Evolutionary conservation across 1,140 invertebrate genomes (phyloP), one percentile per base, ranked within the genome.

Genomic region (Hyles euphorbiae): DNA sequence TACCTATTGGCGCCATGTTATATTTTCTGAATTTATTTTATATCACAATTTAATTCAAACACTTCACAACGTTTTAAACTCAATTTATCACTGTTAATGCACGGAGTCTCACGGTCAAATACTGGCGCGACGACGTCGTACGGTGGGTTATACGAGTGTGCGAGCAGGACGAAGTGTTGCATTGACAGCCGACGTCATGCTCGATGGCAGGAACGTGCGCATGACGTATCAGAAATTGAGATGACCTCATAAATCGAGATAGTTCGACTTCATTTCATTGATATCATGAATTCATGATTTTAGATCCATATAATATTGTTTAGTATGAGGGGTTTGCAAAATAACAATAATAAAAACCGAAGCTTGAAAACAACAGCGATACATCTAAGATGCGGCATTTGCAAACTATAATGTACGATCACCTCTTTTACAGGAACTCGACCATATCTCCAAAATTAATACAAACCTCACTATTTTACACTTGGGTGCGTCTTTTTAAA

Each of bases 391-490:
- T 22, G 22, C 22, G 22, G 22, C 22, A 22, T 22, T 22, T 22
- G 1, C 22, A 22, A 0, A 22, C 22, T 22, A 22, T 22, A 22
- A 22, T 22, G 22, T 1, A 2, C 22, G 22, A 22, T 22, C 22
- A 22, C 22, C 22, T 22, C 22, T 56, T 68, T 90, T 91, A 36
- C 79, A 95, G 94, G 93, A 94, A 72, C 81, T 95, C 3, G 75
- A 89, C 63, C 72, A 90, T 55, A 63, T 95, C 53, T 90, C 92
- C 8, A 73, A 91, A 50, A 70, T 88, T 52, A 74, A 92, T 67
- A 82, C 90, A 61, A 93, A 93, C 70, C 74, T 95, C 46, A 91
- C 93, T 48, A 91, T 95, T 40, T 78, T 95, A 53, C 79, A 93
- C 83, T 87, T 94, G 74, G 94, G 94, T 94, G 91, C 90, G 69